Evolutionary conservation across 92 coral and sea anemone species (phyloP), one percentile per base, ranked within the genome.

Genomic region (Nematostella vectensis): DNA sequence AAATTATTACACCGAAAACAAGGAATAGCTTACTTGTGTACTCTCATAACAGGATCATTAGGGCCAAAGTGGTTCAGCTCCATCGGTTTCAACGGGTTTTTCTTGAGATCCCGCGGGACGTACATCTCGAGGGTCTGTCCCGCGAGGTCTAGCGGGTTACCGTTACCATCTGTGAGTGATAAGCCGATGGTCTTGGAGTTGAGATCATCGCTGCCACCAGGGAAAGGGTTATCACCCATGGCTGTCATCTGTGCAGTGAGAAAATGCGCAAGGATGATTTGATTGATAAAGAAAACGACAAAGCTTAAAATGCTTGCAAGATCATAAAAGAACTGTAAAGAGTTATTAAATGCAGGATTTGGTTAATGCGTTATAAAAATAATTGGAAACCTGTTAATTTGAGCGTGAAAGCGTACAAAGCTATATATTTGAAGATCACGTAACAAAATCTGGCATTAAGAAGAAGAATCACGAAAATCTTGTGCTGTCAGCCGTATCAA

Each of bases 181-280:
- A 89, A 54, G 16, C 97, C 88, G 6, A 89, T 74, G 3, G 89
- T 83, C 62, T 85, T 89, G 43, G 97, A 85, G 31, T 78, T 81
- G 24, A 89, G 61, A 53, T 89, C 91, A 0, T 83, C 82, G 16
- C 95, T 68, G 62, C 80, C 80, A 72, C 72, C 75, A 24, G 94
- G 86, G 72, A 70, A 77, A 2, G 87, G 91, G 24, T 75, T 89
- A 25, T 89, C 83, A 25, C 79, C 88, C 87, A 85, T 74, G 11
- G 94, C 95, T 1, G 88, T 79, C 25, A 88, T 66, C 96, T 88
- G 43, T 16, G 47, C 43, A n/a, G 38, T 27, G 10, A 0, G 27
- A 15, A 37, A 15, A n/a, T n/a, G n/a, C n/a, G n/a, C n/a, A n/a
- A n/a, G n/a, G n/a, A n/a, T n/a, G n/a, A n/a, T 29, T 31, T 15